phyloP scores from a whole-genome alignment of 1,140 invertebrate genomes.

The Hirudo medicinalis region DNA sequence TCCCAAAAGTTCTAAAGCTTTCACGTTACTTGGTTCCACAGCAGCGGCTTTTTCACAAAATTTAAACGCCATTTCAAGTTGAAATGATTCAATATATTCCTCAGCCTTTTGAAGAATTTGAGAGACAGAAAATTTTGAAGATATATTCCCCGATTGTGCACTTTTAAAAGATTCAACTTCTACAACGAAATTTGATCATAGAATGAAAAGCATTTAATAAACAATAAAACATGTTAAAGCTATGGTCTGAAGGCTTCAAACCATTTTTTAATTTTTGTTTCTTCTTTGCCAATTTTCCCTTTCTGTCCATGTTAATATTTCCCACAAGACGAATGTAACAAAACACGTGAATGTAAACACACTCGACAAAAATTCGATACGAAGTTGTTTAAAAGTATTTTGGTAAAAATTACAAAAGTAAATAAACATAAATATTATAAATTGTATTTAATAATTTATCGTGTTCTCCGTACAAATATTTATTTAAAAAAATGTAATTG shows the following conservation, averaged over 20 bases:
- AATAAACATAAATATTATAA: too few relatives aligned
- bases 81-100: not conserved
- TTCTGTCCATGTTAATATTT: constrained; percentile 8
- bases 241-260: not conserved
- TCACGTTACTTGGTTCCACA: not conserved
- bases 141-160: not conserved
- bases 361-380: not conserved
- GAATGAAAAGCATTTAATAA: too few relatives aligned
- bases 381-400: too few relatives aligned
- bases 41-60: constrained; percentile 2
- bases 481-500: not conserved
- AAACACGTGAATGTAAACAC: constrained; percentile 10
- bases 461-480: too few relatives aligned
- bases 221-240: too few relatives aligned
- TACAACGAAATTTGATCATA: too few relatives aligned
- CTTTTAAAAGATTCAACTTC: too few relatives aligned
- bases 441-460: too few relatives aligned
- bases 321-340: not conserved
- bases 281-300: constrained; percentile 1
- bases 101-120: constrained; percentile 2
- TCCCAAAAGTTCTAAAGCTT: not conserved
- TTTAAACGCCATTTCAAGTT: constrained; percentile 6
- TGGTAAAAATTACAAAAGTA: too few relatives aligned
- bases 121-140: not conserved
- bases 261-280: constrained; percentile 9